Evolutionary conservation across 2,888 invertebrate genomes (phyloP), one percentile per base, ranked within the genome.

Genomic region (Sinopyrophorus schimmeli): DNA sequence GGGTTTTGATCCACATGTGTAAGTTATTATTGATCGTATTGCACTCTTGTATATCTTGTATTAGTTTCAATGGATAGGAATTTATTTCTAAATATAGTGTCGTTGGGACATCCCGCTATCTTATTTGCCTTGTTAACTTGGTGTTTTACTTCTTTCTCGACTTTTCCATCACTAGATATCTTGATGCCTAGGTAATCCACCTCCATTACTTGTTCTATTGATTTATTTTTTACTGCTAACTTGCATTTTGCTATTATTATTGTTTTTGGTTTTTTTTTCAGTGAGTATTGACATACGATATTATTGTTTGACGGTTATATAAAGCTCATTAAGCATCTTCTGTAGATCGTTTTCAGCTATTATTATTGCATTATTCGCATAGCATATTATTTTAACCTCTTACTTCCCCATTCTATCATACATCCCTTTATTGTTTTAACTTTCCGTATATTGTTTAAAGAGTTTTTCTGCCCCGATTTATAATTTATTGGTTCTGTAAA

Each of bases 131-230:
- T 34, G 16, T 34, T 15, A 3, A 18, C 18, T 34, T 14, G 34
- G 5, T 17, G 6, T 16, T 11, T 14, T 3, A 34, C 34, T 17
- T 17, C 17, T 16, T 3, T n/a, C 10, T 17, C 17, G 4, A 17
- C 15, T 5, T 16, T 34, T 7, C 34, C 18, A 18, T 17, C 3
- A 11, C 16, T 34, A 16, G 3, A 17, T 17, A 17, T 5, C n/a
- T 3, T 5, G 5, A 18, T 15, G 3, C 34, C 34, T 16, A 34
- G 6, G 17, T 34, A 17, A 5, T 34, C 10, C 5, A 34, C 10
- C 5, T 34, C 17, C 34, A 34, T 16, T 3, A 34, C 18, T 10
- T 34, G 18, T 17, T 34, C 34, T 34, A 34, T 34, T 34, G 10
- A 7, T 18, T 15, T 17, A 12, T 15, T 18, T 7, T 34, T 18